phyloP scores from a whole-genome alignment of 2,888 invertebrate genomes.

The Plagiodera versicolora region DNA sequence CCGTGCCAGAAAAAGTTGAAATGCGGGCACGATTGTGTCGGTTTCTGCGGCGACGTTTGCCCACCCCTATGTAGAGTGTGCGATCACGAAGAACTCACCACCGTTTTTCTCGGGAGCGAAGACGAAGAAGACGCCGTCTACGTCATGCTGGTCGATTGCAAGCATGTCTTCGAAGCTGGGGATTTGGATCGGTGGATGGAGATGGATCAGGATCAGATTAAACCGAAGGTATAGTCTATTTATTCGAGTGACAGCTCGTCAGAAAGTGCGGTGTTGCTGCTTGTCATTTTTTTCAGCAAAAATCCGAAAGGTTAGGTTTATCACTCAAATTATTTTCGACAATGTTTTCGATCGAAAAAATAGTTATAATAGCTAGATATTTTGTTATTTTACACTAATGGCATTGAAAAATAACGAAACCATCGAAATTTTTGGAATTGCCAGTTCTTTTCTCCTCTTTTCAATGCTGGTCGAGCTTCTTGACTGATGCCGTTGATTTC shows the following conservation, averaged over 20 bases:
- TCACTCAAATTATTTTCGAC: too few relatives aligned
- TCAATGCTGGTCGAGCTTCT: too few relatives aligned
- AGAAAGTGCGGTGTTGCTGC: too few relatives aligned
- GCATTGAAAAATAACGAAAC: too few relatives aligned
- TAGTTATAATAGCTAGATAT: too few relatives aligned
- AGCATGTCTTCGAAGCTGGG: constrained; percentile 38
- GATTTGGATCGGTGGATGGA: constrained; percentile 40
- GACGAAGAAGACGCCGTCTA: constrained; percentile 41
- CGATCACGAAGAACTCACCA: constrained; percentile 44
- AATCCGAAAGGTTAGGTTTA: too few relatives aligned
- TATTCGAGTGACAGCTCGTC: too few relatives aligned
- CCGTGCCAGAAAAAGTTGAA: constrained; percentile 48
- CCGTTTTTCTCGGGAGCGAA: constrained; percentile 41
- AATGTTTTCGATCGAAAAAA: too few relatives aligned
- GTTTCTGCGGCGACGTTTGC: constrained; percentile 69
- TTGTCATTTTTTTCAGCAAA: too few relatives aligned
- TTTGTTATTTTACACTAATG: too few relatives aligned
- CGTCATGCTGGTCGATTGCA: constrained; percentile 40
- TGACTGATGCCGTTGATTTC: not conserved
- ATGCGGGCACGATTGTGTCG: constrained; percentile 68
- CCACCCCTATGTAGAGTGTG: constrained; percentile 40
- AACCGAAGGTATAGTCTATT: constrained; percentile 30
- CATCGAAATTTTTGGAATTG: too few relatives aligned
- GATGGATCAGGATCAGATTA: constrained; percentile 39
- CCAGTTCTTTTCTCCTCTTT: too few relatives aligned